phyloP scores from a whole-genome alignment of 2,888 invertebrate genomes.

The Marasmarcha lunaedactyla region DNA sequence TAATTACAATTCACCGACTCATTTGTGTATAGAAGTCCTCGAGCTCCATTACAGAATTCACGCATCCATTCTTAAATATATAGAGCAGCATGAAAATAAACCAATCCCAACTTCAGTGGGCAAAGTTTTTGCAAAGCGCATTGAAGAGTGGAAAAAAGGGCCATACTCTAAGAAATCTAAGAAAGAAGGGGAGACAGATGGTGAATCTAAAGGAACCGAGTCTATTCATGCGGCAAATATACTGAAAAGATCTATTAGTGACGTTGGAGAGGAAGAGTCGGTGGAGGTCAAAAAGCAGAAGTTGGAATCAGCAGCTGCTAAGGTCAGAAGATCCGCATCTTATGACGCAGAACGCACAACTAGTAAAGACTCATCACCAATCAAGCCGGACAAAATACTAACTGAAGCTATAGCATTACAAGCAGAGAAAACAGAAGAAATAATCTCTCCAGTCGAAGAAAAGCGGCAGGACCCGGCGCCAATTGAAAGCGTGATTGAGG shows the following conservation, averaged over 20 bases:
- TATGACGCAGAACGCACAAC: slow-evolving; percentile 47
- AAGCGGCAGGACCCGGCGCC: neutral
- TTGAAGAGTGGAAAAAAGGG: slow-evolving; percentile 58
- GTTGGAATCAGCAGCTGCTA: slow-evolving; percentile 52
- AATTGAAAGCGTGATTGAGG: slow-evolving; percentile 4
- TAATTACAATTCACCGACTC: slow-evolving; percentile 85
- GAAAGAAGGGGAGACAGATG: slow-evolving; percentile 30
- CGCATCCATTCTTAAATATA: slow-evolving; percentile 87
- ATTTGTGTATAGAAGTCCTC: slow-evolving; percentile 87
- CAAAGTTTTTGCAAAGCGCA: slow-evolving; percentile 70
- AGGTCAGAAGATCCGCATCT: slow-evolving; percentile 54
- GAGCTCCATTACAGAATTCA: slow-evolving; percentile 89
- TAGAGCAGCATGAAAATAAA: slow-evolving; percentile 82
- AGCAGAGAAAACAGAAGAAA: slow-evolving; percentile 8
- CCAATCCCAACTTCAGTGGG: slow-evolving; percentile 71
- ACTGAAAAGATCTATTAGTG: slow-evolving; percentile 56
- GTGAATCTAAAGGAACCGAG: slow-evolving; percentile 29
- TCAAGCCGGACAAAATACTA: too few relatives aligned
- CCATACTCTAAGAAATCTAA: slow-evolving; percentile 46
- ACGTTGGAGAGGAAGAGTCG: slow-evolving; percentile 55
- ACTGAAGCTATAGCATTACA: neutral
- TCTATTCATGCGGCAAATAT: slow-evolving; percentile 56
- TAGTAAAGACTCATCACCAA: slow-evolving; percentile 22
- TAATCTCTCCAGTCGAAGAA: slow-evolving; percentile 9
- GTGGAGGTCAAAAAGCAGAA: slow-evolving; percentile 48